A percentile compares a stretch with the other conserved stretches of the same genome.
These are phyloP conservation scores for Onychomys torridus DNA, from an alignment of 2,797 vertebrate genomes.

Conservation along the genomic window DNA sequence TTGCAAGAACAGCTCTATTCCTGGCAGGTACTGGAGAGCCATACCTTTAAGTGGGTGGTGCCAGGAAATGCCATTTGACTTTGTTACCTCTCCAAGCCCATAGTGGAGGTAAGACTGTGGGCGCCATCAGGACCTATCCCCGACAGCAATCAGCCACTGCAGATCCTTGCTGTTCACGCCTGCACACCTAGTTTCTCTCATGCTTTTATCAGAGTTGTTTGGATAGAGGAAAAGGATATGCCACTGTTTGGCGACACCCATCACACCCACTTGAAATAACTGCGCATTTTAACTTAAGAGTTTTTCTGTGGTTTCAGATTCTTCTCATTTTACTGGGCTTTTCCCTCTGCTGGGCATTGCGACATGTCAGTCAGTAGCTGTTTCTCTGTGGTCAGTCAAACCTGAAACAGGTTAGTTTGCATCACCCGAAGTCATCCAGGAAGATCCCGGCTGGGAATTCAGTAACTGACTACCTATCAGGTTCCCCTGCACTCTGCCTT, in stretches of 20 bases:
- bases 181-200: neutral
- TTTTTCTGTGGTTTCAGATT: neutral
- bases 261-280: neutral
- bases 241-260: rapidly evolving
- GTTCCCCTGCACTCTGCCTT: neutral
- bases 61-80: neutral
- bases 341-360: neutral
- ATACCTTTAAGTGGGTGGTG: neutral
- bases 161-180: no score
- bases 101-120: neutral
- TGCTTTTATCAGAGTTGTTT: neutral
- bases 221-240: rapidly evolving
- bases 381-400: neutral
- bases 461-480: neutral
- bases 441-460: neutral
- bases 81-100: neutral
- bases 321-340: neutral
- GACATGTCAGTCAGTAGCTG: neutral
- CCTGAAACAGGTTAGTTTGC: neutral
- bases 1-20: neutral
- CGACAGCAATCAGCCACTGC: rapidly evolving
- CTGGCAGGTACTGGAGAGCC: neutral
- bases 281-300: neutral
- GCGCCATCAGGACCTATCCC: rapidly evolving
- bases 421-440: neutral